Percentiles rank a stretch among this genome's conserved stretches.
Conservation (phyloP, 2,888 invertebrate genomes). For the Phyto melanocephala region DNA sequence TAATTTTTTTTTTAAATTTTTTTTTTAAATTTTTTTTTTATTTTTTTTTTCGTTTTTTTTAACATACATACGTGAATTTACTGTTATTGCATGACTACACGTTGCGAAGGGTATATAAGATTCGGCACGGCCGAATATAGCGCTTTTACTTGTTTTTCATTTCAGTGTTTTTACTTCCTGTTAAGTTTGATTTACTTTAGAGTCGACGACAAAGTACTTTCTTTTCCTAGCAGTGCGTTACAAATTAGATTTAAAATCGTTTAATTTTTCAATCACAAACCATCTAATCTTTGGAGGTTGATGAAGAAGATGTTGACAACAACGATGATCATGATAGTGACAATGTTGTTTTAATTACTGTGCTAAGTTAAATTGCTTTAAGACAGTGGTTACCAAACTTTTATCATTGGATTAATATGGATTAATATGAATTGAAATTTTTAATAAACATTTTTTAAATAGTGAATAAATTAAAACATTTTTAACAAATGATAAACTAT, state of each 20-base stretch:
- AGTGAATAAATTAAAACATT: too few relatives aligned
- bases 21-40: too few relatives aligned
- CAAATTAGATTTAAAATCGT: slow-evolving; percentile 57
- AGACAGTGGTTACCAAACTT: neutral
- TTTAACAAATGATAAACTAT: too few relatives aligned
- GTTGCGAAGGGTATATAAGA: too few relatives aligned
- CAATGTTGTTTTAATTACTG: slow-evolving; percentile 56
- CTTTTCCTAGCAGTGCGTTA: slow-evolving; percentile 14
- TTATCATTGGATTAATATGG: too few relatives aligned
- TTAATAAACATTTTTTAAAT: too few relatives aligned
- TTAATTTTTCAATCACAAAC: slow-evolving; percentile 57
- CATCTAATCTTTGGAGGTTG: slow-evolving; percentile 2
- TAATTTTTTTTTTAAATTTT: too few relatives aligned
- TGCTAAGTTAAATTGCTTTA: slow-evolving; percentile 28
- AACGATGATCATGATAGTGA: neutral
- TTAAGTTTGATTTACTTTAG: slow-evolving; percentile 25
- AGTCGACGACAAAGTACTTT: neutral
- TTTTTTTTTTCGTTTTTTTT: too few relatives aligned
- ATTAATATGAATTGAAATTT: too few relatives aligned
- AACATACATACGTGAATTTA: too few relatives aligned
- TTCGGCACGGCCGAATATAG: too few relatives aligned
- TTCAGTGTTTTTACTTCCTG: slow-evolving; percentile 34
- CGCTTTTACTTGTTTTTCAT: neutral
- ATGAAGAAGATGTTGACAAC: neutral
- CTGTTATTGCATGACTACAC: too few relatives aligned